Evolutionary conservation across 2,888 invertebrate species (phyloP), one percentile per base, ranked within the genome.

Genomic region (Cotesia congregata): DNA sequence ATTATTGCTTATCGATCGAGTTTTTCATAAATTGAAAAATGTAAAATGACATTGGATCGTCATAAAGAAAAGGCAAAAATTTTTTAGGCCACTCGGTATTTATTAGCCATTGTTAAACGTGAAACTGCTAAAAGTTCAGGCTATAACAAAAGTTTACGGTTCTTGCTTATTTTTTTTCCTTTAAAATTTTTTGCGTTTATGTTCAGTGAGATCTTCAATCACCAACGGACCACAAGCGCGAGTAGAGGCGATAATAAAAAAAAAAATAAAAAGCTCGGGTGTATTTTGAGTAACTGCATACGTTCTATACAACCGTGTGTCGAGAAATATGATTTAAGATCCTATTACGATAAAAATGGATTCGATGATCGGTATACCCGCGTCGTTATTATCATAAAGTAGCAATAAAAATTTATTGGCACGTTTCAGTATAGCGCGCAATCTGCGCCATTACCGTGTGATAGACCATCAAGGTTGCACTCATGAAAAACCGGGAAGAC

Each of bases 331-430:
- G 83, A 86, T 84, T 85, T 83, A 85, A 78, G 83, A 81, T 74
- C 80, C 85, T 82, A 83, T 86, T 85, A 86, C 83, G 85, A 86
- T 85, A 77, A 85, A 85, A 87, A 85, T 83, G 83, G 84, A 87
- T 87, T 83, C 85, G 82, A 79, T 82, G 82, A 79, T 77, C 83
- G 80, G 80, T 82, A 83, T 82, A 83, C 80, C 77, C 77, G 82
- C 79, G 74, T 80, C 83, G 85, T 87, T 85, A 87, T 88, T 85
- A 85, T 84, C 86, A 84, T 86, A 85, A 87, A 86, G 84, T 83
- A 83, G 86, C 86, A 85, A 87, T 88, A 88, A 87, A 88, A 88
- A 88, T 88, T 88, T 88, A 88, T 88, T 84, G 87, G 84, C 85
- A 85, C 82, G 83, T 82, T 83, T 83, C 30, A 72, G 72, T 72